A percentile compares a stretch with the other conserved stretches of the same genome.
Evolutionary conservation across 1,140 invertebrate genomes (phyloP).

Genomic region (Eupristina koningsbergeri): DNA sequence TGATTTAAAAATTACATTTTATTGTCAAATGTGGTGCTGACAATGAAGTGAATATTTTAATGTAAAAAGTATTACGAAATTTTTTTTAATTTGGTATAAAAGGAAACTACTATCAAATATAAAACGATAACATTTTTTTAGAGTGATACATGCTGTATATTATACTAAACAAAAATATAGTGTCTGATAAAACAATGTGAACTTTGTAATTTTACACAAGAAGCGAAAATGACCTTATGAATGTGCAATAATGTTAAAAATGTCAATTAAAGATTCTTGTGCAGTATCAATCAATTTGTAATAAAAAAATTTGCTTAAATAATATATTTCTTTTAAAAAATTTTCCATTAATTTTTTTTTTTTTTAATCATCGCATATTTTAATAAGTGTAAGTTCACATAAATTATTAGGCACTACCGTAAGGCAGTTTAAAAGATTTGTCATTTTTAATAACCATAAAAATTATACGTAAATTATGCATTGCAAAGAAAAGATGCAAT

Average conservation of each 20-base stretch:
- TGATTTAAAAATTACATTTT: slow-evolving; percentile 21
- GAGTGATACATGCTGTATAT: slow-evolving; percentile 8
- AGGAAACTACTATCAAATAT: slow-evolving; percentile 40
- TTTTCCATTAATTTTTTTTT: no score
- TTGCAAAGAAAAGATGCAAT: slow-evolving; percentile 22
- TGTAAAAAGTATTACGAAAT: slow-evolving; percentile 16
- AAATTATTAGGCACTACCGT: slow-evolving; percentile 26
- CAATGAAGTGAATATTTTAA: slow-evolving; percentile 27
- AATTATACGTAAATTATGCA: slow-evolving; percentile 30
- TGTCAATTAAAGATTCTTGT: background rate
- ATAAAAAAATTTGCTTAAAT: background rate
- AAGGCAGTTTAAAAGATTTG: slow-evolving; percentile 26
- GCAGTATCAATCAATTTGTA: background rate
- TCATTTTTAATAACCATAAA: slow-evolving; percentile 6
- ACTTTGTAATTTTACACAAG: slow-evolving; percentile 35
- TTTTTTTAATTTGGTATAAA: slow-evolving; percentile 20
- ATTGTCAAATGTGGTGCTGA: slow-evolving; percentile 41
- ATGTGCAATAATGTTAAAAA: background rate
- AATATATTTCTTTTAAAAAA: background rate
- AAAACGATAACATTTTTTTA: slow-evolving; percentile 39
- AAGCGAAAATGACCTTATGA: background rate
- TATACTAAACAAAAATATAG: slow-evolving; percentile 31
- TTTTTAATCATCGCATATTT: background rate
- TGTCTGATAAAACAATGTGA: slow-evolving; percentile 27
- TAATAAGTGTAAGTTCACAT: background rate